A percentile compares a stretch with the other conserved stretches of the same genome.
phyloP scores from a whole-genome alignment of 2,797 vertebrate genomes.

The Spea hammondii region DNA sequence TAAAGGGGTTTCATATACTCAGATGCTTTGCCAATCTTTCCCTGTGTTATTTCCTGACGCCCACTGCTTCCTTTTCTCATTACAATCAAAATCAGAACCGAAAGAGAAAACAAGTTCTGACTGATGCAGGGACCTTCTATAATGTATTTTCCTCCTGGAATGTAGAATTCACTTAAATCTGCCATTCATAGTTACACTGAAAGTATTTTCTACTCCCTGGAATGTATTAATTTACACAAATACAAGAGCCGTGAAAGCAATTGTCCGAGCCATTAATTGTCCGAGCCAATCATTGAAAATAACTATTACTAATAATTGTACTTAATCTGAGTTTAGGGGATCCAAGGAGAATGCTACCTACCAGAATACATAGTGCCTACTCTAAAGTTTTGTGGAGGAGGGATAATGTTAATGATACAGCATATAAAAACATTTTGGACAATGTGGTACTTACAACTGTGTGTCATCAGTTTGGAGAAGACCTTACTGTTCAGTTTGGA shows the following conservation, averaged over 20 bases:
- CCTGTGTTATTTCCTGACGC: background rate
- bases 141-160: conserved; percentile 2
- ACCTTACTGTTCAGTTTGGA: too few relatives aligned
- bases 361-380: too few relatives aligned
- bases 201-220: background rate
- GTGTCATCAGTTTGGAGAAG: too few relatives aligned
- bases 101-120: conserved; percentile 11
- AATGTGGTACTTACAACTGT: too few relatives aligned
- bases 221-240: conserved; percentile 1
- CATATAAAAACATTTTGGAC: too few relatives aligned
- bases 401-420: too few relatives aligned
- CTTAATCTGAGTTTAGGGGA: too few relatives aligned
- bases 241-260: background rate
- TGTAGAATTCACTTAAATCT: background rate
- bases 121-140: background rate
- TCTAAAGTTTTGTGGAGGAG: too few relatives aligned
- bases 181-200: conserved; percentile 1
- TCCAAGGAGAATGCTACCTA: too few relatives aligned
- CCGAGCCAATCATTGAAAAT: background rate
- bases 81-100: conserved; percentile 16
- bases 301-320: too few relatives aligned
- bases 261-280: background rate
- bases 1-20: conserved; percentile 38
- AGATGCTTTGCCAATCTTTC: background rate
- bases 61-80: conserved; percentile 17